Base-by-base conservation (phyloP, 37 sponge, comb jelly and placozoan genomes). In the Crambe crambe region DNA sequence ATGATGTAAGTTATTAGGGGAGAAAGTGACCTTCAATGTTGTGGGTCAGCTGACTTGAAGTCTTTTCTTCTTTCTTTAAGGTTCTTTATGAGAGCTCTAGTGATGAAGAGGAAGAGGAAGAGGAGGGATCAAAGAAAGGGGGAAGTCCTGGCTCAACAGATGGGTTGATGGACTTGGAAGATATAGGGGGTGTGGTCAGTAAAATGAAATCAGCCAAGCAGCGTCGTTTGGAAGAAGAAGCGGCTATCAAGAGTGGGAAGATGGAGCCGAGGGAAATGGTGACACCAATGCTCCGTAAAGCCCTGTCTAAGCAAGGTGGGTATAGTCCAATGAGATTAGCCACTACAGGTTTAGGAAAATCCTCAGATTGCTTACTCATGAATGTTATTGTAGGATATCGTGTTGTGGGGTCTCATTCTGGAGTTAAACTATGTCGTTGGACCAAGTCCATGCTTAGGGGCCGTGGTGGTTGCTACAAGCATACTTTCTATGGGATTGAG, bases 391-490 rank as follows among this genome's bases (percentile, higher is more conserved):
- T 51, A 95, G 97, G 97, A 8, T 97, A 97, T 73, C 86, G 85
- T 72, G 43, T 97, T 41, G 73, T 97, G 23, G 97, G 97, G 2
- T 68, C 87, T 37, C 97, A 96, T 73, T 97, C 97, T 12, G 97
- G 97, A 4, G 97, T 97, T 25, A 97, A 97, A 68, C 70, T 97
- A 75, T 97, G 97, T 74, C 89, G 97, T 32, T 97, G 97, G 97
- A 97, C 97, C 54, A 97, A 97, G 89, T 91, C 92, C 75, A 97
- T 97, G 97, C 58, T 97, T 73, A 78, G 97, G 31, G 97, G 97
- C 37, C 81, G 97, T 21, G 97, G 97, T 9, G 97, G 97, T 0
- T 97, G 97, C 66, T 97, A 97, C 82, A 97, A 97, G 80, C 97
- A 97, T 78, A 95, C 97, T 39, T 94, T 97, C 65, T 97, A 97